Percentiles rank a stretch among this genome's conserved stretches.
Conservation (phyloP, 2,113 vertebrate species). For the Prinia subflava region DNA sequence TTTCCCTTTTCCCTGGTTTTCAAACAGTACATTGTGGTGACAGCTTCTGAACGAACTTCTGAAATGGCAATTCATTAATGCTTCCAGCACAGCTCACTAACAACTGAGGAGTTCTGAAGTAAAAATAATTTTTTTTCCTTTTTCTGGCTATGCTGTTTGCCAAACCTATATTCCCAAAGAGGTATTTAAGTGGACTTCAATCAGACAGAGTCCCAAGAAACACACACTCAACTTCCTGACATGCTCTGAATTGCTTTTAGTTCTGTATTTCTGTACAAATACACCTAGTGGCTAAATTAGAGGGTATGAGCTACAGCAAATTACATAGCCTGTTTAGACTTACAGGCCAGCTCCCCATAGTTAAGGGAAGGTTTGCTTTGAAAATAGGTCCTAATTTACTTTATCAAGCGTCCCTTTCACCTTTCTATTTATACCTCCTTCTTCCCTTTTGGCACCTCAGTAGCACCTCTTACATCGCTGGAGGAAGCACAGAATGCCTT, state of each 20-base stretch:
- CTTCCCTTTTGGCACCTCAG: background rate
- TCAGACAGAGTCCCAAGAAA: background rate
- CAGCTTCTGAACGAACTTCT: background rate
- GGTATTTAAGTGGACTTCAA: constrained; percentile 12
- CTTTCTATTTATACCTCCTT: constrained; percentile 6
- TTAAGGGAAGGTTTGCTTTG: constrained; percentile 23
- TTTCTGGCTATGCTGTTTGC: background rate
- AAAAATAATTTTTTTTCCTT: background rate
- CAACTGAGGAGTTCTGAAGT: background rate
- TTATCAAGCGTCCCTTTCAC: background rate
- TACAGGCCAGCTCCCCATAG: background rate
- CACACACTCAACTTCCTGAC: background rate
- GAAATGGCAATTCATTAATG: background rate
- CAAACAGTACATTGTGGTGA: background rate
- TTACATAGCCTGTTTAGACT: constrained; percentile 16
- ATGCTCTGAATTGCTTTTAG: constrained; percentile 13
- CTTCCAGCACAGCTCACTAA: background rate
- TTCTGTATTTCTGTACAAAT: constrained; percentile 2
- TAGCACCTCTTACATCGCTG: background rate
- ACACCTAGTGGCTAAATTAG: constrained; percentile 42
- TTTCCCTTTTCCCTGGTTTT: background rate
- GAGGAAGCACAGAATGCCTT: background rate
- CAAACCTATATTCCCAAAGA: background rate
- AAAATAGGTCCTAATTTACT: background rate
- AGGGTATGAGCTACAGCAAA: constrained; percentile 8